These are phyloP conservation scores for Heterohyrax brucei DNA, from an alignment of 2,797 vertebrate species.

Conservation along the genomic window DNA sequence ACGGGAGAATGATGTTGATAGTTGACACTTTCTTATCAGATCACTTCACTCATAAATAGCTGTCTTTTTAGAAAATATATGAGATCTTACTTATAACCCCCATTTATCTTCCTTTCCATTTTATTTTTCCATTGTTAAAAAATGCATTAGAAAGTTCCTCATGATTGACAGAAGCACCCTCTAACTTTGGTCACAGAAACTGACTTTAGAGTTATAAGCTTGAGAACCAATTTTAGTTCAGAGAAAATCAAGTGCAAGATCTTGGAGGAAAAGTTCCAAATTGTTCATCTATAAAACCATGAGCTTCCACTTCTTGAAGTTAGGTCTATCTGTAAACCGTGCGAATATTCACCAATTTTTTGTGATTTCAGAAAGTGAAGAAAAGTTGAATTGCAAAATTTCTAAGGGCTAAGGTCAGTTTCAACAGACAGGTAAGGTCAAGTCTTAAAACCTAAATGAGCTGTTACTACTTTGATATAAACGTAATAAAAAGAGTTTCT, in stretches of 20 bases:
- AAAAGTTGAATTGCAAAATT: not conserved
- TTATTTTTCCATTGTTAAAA: conserved; percentile 35
- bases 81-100: not conserved
- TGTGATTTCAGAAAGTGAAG: conserved; percentile 51
- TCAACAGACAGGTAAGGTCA: conserved; percentile 7
- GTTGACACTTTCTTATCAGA: conserved; percentile 12
- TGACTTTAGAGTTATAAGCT: conserved; percentile 17
- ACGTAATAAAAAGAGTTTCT: not conserved
- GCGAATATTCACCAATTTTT: not conserved
- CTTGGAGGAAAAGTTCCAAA: conserved; percentile 36
- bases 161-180: not conserved
- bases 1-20: not conserved
- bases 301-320: not conserved
- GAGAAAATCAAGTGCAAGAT: conserved; percentile 12
- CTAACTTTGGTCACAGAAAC: not conserved
- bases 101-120: conserved; percentile 14
- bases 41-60: conserved; percentile 31
- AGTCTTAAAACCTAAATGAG: conserved; percentile 47
- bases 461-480: conserved; percentile 20
- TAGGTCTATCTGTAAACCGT: not conserved
- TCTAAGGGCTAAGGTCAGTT: conserved; percentile 24
- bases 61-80: conserved; percentile 5
- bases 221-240: conserved; percentile 41
- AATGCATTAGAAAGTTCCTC: not conserved
- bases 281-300: conserved; percentile 24